Conservation (phyloP, 2,888 invertebrate genomes). For the Coleophora flavipennella region DNA sequence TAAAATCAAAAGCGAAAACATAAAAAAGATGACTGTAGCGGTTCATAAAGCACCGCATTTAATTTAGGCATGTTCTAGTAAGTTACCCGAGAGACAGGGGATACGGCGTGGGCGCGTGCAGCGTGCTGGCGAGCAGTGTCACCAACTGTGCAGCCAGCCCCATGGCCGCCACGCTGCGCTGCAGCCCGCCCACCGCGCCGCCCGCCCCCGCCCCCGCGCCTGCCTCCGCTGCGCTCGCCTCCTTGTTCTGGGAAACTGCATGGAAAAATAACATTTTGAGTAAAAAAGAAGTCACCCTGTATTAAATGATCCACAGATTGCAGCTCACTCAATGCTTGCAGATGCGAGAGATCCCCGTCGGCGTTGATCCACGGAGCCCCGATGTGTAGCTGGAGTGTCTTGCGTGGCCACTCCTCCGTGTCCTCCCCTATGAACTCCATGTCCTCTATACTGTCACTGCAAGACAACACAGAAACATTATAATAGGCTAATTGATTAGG, state of each 20-base stretch:
- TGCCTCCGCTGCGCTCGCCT: conserved; percentile 9
- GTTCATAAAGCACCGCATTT: too few relatives aligned
- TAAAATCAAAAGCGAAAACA: too few relatives aligned
- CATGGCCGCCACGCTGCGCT: conserved; percentile 78
- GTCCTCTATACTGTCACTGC: conserved; percentile 83
- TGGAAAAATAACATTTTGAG: too few relatives aligned
- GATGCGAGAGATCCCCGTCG: conserved; percentile 85
- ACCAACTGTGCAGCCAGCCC: conserved; percentile 90
- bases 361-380: conserved; percentile 82
- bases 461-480: conserved; percentile 13
- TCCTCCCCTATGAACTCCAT: conserved; percentile 78
- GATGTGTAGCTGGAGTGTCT: conserved; percentile 78
- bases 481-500: too few relatives aligned
- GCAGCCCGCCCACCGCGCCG: conserved; percentile 54
- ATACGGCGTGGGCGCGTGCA: conserved; percentile 85
- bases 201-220: conserved; percentile 2
- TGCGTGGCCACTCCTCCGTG: conserved; percentile 76
- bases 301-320: too few relatives aligned
- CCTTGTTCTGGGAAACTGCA: conserved; percentile 17
- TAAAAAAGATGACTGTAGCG: too few relatives aligned
- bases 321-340: conserved; percentile 82
- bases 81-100: conserved; percentile 34
- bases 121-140: conserved; percentile 84
- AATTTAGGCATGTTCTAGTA: not conserved
- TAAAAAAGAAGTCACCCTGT: too few relatives aligned